phyloP scores from a whole-genome alignment of 2,113 vertebrate species.

The Origma solitaria region DNA sequence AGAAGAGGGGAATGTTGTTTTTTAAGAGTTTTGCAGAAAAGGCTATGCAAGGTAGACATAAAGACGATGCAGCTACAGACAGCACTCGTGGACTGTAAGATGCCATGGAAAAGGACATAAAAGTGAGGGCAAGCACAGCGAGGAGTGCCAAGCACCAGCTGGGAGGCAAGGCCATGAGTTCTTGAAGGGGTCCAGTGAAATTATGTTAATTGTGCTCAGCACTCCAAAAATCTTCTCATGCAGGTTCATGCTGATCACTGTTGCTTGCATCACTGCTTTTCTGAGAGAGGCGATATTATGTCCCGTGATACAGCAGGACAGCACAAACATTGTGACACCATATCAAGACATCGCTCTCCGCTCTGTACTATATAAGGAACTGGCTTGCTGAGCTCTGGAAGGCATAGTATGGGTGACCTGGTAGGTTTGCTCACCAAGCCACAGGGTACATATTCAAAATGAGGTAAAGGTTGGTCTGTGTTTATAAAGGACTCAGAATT shows the following conservation, averaged over 20 bases:
- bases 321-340: background rate
- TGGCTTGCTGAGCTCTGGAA: background rate
- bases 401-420: background rate
- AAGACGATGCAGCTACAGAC: background rate
- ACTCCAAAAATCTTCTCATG: background rate
- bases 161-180: background rate
- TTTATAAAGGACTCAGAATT: conserved; percentile 13
- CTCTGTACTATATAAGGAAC: conserved; percentile 15
- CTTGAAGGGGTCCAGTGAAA: background rate
- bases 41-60: background rate
- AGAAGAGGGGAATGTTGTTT: background rate
- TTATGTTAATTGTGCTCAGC: background rate
- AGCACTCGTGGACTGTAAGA: background rate
- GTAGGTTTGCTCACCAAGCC: conserved; percentile 11
- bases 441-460: conserved; percentile 27
- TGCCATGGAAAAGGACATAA: background rate
- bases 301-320: background rate
- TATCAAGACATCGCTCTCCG: background rate
- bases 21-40: background rate
- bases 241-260: background rate
- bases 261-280: background rate
- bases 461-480: conserved; percentile 30
- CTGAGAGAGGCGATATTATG: background rate
- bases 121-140: background rate
- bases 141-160: background rate